These are phyloP conservation scores for Cheumatopsyche charites DNA, from an alignment of 1,140 invertebrate species.

Conservation along the genomic window DNA sequence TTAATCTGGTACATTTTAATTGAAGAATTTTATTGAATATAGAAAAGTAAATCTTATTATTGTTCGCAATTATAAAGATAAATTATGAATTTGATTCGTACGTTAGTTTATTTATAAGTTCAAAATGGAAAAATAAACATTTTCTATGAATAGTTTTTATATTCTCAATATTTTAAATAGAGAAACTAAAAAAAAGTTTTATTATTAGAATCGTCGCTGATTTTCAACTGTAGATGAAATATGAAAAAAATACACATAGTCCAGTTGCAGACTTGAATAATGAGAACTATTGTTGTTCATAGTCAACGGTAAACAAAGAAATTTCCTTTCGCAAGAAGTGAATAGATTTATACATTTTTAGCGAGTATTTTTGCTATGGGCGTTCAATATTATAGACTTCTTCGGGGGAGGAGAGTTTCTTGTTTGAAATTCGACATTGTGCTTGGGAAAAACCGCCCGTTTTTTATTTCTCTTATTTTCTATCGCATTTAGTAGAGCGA, in stretches of 20 bases:
- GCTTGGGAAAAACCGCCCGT: background rate
- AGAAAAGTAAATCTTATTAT: too few species aligned
- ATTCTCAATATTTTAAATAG: background rate
- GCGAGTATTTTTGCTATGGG: background rate
- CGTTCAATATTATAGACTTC: background rate
- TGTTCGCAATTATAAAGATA: too few species aligned
- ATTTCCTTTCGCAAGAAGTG: slow-evolving; percentile 4
- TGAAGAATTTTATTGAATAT: background rate
- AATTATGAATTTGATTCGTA: too few species aligned
- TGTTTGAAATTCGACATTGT: slow-evolving; percentile 6
- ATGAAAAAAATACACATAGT: background rate
- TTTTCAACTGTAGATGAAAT: background rate
- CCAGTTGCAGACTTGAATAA: background rate
- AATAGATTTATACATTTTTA: background rate
- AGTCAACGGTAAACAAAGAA: slow-evolving; percentile 17
- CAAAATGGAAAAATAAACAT: too few species aligned
- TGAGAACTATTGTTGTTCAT: slow-evolving; percentile 13
- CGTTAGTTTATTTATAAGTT: too few species aligned
- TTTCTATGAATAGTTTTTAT: too few species aligned
- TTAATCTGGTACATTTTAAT: background rate
- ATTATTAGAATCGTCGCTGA: background rate
- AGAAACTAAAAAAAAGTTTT: background rate
- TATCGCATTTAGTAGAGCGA: too few species aligned
- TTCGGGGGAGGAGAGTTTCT: background rate
- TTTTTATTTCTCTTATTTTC: background rate